These are phyloP conservation scores for Elegia similella DNA, from an alignment of 2,888 invertebrate genomes.

Conservation along the genomic window DNA sequence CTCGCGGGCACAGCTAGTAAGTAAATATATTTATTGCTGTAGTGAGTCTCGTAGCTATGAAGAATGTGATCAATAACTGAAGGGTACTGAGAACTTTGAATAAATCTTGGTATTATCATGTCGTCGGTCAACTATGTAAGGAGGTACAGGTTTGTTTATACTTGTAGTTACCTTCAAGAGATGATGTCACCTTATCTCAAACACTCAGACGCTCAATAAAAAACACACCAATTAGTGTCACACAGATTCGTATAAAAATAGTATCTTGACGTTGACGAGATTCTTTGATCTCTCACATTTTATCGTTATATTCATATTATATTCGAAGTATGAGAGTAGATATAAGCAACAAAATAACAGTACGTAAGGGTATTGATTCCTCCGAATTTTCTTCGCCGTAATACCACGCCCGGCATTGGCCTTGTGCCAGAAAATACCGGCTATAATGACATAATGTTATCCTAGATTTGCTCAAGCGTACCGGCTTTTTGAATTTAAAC, in stretches of 20 bases:
- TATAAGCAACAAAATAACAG: background rate
- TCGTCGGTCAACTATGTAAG: background rate
- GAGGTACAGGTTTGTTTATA: conserved; percentile 2
- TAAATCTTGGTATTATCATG: background rate
- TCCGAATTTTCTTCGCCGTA: conserved; percentile 39
- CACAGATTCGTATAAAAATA: background rate
- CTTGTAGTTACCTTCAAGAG: conserved; percentile 3
- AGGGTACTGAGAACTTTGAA: too few relatives aligned
- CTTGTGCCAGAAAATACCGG: conserved; percentile 60
- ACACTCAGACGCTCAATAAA: conserved; percentile 2
- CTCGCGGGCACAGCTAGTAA: too few relatives aligned
- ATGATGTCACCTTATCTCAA: conserved; percentile 13
- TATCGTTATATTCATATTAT: too few relatives aligned
- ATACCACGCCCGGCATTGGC: conserved; percentile 61
- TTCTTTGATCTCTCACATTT: too few relatives aligned
- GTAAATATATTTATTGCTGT: too few relatives aligned
- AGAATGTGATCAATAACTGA: too few relatives aligned
- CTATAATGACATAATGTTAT: conserved; percentile 36
- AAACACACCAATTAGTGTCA: conserved; percentile 8
- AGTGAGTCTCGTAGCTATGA: too few relatives aligned
- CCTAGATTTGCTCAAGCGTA: conserved; percentile 18
- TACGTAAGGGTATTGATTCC: conserved; percentile 38
- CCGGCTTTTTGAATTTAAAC: conserved; percentile 33
- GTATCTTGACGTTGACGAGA: background rate
- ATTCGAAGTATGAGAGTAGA: too few relatives aligned